phyloP scores from a whole-genome alignment of 2,113 vertebrate species.

The Silurus asotus region DNA sequence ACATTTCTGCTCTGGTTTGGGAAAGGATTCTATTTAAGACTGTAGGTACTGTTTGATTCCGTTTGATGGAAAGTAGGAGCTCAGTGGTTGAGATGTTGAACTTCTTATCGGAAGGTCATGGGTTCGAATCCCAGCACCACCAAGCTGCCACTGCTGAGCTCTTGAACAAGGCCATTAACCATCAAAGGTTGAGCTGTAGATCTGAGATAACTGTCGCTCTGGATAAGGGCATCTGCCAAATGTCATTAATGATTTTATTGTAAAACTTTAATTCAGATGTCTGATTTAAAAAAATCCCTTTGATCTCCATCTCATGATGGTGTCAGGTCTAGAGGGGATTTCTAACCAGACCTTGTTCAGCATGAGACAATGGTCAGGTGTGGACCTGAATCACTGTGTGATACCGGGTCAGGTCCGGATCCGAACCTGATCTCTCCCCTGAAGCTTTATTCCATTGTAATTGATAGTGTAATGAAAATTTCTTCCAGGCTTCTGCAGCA shows the following conservation, averaged over 20 bases:
- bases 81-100: background rate
- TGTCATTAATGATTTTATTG: no score
- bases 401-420: background rate
- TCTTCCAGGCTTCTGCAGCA: background rate
- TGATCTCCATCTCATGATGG: background rate
- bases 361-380: background rate
- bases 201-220: background rate
- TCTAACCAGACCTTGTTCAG: no score
- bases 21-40: no score
- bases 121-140: background rate
- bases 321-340: background rate
- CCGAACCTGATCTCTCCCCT: background rate
- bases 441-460: background rate
- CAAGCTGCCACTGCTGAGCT: background rate
- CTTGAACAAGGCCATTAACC: background rate
- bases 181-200: background rate
- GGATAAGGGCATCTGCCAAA: background rate
- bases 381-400: background rate
- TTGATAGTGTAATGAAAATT: background rate
- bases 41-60: no score
- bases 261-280: no score
- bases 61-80: no score
- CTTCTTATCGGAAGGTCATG: background rate
- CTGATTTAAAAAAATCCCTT: no score
- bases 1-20: no score